Evolutionary conservation across 2,888 invertebrate species (phyloP), one percentile per base, ranked within the genome.

Genomic region (Sturmia bella): DNA sequence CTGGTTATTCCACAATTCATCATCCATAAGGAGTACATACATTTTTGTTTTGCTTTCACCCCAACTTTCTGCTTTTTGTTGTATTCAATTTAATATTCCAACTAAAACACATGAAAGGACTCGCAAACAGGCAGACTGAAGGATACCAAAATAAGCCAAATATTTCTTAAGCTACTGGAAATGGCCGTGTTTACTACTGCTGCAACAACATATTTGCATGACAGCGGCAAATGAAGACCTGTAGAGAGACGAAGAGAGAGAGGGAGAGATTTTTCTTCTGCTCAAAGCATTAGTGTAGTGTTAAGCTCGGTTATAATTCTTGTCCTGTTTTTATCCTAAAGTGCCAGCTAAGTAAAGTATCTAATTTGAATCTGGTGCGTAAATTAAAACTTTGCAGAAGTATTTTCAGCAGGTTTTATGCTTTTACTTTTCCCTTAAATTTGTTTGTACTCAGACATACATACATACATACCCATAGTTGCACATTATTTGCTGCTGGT

Each of bases 241-340:
- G 15, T 17, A 17, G 15, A 48, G 24, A 21, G 21, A 3, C n/a
- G 15, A 41, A 32, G 13, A n/a, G 17, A n/a, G n/a, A n/a, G n/a
- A n/a, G n/a, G n/a, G n/a, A n/a, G n/a, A n/a, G n/a, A n/a, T n/a
- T n/a, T n/a, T n/a, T n/a, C 61, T 59, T 54, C 1, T 13, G 1
- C 0, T 24, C 63, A 63, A 56, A 70, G 70, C 63, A 64, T 70
- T 72, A 64, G 52, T 66, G 37, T 37, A 24, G 72, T 59, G 66
- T 66, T 50, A 78, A 78, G 78, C 66, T 66, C 43, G 72, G 66
- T 66, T 52, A 78, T 66, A 64, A 72, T 66, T 72, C 72, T 59
- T 45, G 45, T 59, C 57, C 57, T 78, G 72, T 57, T 78, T 72
- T 78, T 78, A 78, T 78, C 78, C 78, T 72, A 43, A 78, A 78